Conservation (phyloP, 2,888 invertebrate species). For the Meandrusa payeni region DNA sequence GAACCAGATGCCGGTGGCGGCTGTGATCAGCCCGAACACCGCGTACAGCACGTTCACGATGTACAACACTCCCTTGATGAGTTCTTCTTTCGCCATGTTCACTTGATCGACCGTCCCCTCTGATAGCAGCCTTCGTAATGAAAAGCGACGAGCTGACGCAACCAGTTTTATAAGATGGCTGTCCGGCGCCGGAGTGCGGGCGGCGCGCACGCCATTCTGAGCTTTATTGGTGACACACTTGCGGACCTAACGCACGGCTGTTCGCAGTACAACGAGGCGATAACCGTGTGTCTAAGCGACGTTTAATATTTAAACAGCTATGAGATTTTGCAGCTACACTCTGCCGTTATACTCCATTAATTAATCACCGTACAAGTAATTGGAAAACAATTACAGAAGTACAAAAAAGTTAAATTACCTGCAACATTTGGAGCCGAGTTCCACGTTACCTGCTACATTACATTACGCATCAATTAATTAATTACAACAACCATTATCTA, state of each 20-base stretch:
- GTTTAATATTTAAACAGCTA: neutral
- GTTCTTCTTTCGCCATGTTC: conserved; percentile 66
- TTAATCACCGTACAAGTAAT: neutral
- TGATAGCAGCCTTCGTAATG: conserved; percentile 59
- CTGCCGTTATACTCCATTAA: conserved; percentile 3
- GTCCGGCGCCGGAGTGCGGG: conserved; percentile 27
- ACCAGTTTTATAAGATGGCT: conserved; percentile 60
- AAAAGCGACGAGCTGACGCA: conserved; percentile 52
- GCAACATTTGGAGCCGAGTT: too few species aligned
- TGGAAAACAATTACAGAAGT: conserved; percentile 1
- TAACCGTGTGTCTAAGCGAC: conserved; percentile 4
- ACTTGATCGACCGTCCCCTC: conserved; percentile 45
- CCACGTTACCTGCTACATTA: too few species aligned
- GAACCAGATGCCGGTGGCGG: conserved; percentile 73
- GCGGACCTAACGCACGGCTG: neutral
- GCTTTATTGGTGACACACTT: conserved; percentile 16
- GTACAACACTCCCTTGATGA: conserved; percentile 64
- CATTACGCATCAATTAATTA: neutral
- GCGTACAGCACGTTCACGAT: conserved; percentile 68
- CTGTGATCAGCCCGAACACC: conserved; percentile 65
- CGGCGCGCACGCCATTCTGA: conserved; percentile 1
- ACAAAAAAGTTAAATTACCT: too few species aligned
- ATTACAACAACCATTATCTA: neutral
- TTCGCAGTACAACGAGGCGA: neutral
- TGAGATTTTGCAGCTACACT: conserved; percentile 12